Evolutionary conservation across 1,140 invertebrate genomes (phyloP), one percentile per base, ranked within the genome.

Genomic region (Zophobas atratus): DNA sequence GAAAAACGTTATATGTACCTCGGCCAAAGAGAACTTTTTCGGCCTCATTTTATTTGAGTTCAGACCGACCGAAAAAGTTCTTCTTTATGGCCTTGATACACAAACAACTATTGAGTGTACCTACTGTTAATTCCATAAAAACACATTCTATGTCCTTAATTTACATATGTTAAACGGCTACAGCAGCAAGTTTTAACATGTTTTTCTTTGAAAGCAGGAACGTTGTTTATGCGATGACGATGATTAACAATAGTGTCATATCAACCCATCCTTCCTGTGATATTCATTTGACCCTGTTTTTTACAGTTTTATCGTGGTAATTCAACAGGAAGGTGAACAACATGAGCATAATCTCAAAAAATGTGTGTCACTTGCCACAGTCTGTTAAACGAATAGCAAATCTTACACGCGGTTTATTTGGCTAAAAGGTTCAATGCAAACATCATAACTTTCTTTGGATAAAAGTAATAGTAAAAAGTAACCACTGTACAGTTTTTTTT

Each of bases 251-350:
- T 8, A 46, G 43, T 46, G 35, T 60, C 56, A 43, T 67, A 67
- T 67, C 60, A 67, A 67, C 6, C 39, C 60, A 67, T 67, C 60
- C 60, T 67, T 67, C 60, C 60, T 67, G 60, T 67, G 60, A 32
- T 43, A 67, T 67, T 67, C 60, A 67, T 41, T 67, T 33, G 60
- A 67, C 60, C 38, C 60, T 32, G 38, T 67, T 67, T 67, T 67
- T 67, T 43, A 33, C 32, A 2, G 3, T 67, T 67, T 67, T 67
- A 67, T 67, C 60, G 43, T 41, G 38, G 41, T 67, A 67, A 67
- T 43, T 67, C 43, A 67, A 67, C 60, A 67, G 39, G 38, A 67
- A 43, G 38, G 38, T 43, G 39, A 67, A 43, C 60, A 60, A 60
- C 39, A 43, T 46, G 60, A 8, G 2, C 35, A 36, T 67, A 43